Evolutionary conservation across 2,888 invertebrate species (phyloP).

Genomic region (Cryptocephalus moraei): DNA sequence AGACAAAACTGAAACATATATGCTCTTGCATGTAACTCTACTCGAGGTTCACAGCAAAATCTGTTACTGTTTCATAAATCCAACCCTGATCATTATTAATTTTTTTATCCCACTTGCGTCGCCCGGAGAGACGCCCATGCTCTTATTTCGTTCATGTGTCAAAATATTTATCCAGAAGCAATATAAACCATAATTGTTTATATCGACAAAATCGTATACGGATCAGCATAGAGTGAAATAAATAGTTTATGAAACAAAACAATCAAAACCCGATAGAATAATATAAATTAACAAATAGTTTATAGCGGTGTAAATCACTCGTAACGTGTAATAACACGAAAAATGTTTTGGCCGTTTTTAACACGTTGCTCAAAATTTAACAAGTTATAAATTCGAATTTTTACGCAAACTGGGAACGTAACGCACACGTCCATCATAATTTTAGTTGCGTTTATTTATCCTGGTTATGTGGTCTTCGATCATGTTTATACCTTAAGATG

Average conservation of each 20-base stretch:
- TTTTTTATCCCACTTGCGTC: too few species aligned
- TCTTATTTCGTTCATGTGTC: conserved; percentile 1
- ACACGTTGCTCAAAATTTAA: conserved; percentile 14
- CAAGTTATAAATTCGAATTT: conserved; percentile 10
- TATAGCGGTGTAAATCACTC: neutral
- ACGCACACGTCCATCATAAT: conserved; percentile 10
- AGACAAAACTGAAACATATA: too few species aligned
- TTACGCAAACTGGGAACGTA: conserved; percentile 13
- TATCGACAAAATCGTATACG: conserved; percentile 14
- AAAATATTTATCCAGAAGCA: conserved; percentile 17
- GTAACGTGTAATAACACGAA: neutral
- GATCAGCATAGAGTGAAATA: conserved; percentile 15
- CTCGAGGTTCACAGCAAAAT: too few species aligned
- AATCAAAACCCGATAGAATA: conserved; percentile 10
- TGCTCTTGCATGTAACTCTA: too few species aligned
- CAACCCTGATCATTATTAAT: too few species aligned
- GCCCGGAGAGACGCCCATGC: too few species aligned
- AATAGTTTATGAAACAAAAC: conserved; percentile 18
- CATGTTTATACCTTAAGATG: too few species aligned
- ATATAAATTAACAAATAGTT: neutral
- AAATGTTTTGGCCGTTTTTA: conserved; percentile 13
- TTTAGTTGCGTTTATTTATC: conserved; percentile 1
- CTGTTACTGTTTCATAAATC: too few species aligned
- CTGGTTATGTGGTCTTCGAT: too few species aligned
- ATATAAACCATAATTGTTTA: conserved; percentile 15